Base-by-base conservation (phyloP, 35 echinoderm and acorn worm genomes). In the Heliocidaris tuberculata region DNA sequence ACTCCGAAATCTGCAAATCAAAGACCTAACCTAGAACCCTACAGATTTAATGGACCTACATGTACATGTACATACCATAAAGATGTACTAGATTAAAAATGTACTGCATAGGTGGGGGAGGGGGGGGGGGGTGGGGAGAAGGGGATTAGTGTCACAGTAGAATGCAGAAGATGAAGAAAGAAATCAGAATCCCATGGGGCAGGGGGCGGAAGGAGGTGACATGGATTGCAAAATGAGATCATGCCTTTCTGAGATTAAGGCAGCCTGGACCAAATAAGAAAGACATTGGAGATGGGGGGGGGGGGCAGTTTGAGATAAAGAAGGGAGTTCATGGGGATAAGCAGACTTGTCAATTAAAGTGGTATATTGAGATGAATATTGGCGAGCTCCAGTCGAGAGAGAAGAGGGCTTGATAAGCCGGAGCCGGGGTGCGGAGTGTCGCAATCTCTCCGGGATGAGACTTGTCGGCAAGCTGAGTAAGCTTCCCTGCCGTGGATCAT, bases 291-390 rank as follows among this genome's bases (percentile, higher is more conserved):
- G 65, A n/a, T 78, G 65, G 65, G 17, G 17, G 21, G 6, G 65
- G 65, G 21, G 0, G 19, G 8, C 4, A 7, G 65, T 27, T 21
- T 1, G 65, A 78, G 27, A 78, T 78, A 24, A 71, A 71, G 61
- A 27, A 71, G 61, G 6, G 65, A 78, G 65, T 78, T 78, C 21
- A n/a, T 78, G 21, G 65, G 65, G 65, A 78, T 7, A 78, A 24
- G 65, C 65, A 78, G 47, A 89, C 87, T 32, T 89, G 87, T 89
- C 87, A 89, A 89, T 89, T 89, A 89, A 89, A 48, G 87, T 89
- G 87, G 47, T 32, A 48, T 2, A 89, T 24, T 89, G 87, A 89
- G 87, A 89, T 89, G 87, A 89, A 89, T 89, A 89, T 89, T 12
- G 31, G 31, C 87, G 31, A 89, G 31, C 15, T 16, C 70, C 70